A percentile compares a stretch with the other conserved stretches of the same genome.
These are phyloP conservation scores for Aphaenogaster floridana DNA, from an alignment of 1,140 invertebrate species.

Conservation along the genomic window DNA sequence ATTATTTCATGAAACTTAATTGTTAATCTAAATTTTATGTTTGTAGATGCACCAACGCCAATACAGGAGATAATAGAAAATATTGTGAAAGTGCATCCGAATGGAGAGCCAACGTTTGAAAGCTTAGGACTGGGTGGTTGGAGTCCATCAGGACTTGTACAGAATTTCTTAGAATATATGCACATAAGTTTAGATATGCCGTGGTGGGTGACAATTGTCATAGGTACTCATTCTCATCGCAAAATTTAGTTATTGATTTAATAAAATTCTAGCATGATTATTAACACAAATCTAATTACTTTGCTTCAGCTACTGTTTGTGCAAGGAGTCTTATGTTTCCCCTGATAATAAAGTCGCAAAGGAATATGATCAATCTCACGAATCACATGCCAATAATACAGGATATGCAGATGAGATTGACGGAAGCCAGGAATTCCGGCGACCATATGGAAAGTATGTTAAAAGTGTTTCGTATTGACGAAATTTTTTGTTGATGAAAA, in stretches of 20 bases:
- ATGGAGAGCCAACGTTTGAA: constrained; percentile 92
- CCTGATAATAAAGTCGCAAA: constrained; percentile 92
- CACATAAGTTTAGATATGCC: constrained; percentile 93
- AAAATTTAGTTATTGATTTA: constrained; percentile 46
- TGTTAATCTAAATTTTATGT: constrained; percentile 1
- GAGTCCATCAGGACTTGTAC: constrained; percentile 92
- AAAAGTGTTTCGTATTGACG: constrained; percentile 11
- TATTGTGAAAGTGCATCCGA: constrained; percentile 78
- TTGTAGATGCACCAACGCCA: constrained; percentile 61
- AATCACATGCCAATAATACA: constrained; percentile 94
- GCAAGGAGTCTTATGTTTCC: constrained; percentile 93
- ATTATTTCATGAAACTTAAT: not conserved
- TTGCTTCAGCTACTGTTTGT: constrained; percentile 90
- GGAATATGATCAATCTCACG: constrained; percentile 92
- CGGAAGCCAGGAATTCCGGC: constrained; percentile 92
- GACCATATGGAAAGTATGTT: constrained; percentile 91
- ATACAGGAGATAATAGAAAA: constrained; percentile 83
- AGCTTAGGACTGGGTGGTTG: constrained; percentile 94
- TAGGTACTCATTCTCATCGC: constrained; percentile 86
- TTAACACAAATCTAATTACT: constrained; percentile 57
- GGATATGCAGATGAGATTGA: constrained; percentile 93
- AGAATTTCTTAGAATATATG: constrained; percentile 93
- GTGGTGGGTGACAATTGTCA: constrained; percentile 95
- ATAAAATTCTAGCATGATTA: not conserved
- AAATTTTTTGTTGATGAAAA: not conserved